Percentiles rank a stretch among this genome's conserved stretches.
These are phyloP conservation scores for Ciona savignyi DNA, from an alignment of 23 tunicate genomes.

Conservation along the genomic window DNA sequence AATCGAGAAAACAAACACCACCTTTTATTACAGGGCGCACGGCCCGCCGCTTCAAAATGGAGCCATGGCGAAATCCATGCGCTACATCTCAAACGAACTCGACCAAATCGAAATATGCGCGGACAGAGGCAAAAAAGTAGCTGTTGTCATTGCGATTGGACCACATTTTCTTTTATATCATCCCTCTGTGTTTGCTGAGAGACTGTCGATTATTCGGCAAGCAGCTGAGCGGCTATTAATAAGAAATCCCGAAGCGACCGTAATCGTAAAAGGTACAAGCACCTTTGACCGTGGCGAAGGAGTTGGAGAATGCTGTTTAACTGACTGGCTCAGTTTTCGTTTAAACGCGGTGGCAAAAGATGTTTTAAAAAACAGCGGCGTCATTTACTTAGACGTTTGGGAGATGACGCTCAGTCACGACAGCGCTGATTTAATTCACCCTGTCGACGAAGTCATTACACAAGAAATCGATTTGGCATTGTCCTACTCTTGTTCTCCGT, in stretches of 20 bases:
- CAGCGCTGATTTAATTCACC: constrained; percentile 30
- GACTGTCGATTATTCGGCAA: neutral
- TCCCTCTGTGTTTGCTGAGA: constrained; percentile 6
- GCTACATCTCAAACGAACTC: constrained; percentile 10
- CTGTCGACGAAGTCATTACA: constrained; percentile 8
- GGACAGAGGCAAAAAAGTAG: neutral
- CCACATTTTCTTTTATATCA: constrained; percentile 8
- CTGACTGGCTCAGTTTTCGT: constrained; percentile 5
- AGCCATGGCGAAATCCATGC: neutral
- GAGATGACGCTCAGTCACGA: constrained; percentile 14
- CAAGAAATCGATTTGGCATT: constrained; percentile 36
- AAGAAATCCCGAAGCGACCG: constrained; percentile 13
- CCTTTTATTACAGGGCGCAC: constrained; percentile 12
- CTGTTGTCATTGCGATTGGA: constrained; percentile 14
- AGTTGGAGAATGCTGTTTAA: constrained; percentile 7
- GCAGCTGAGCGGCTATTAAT: neutral
- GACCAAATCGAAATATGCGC: constrained; percentile 5
- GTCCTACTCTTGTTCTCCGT: constrained; percentile 28
- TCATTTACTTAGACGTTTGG: constrained; percentile 1
- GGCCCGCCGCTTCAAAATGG: constrained; percentile 21
- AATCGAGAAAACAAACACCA: neutral
- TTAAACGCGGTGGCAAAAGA: neutral
- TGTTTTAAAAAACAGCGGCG: neutral
- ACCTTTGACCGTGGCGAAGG: constrained; percentile 2
- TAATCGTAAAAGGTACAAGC: neutral